Conservation (phyloP, 2,113 vertebrate genomes). For the Equus quagga region DNA sequence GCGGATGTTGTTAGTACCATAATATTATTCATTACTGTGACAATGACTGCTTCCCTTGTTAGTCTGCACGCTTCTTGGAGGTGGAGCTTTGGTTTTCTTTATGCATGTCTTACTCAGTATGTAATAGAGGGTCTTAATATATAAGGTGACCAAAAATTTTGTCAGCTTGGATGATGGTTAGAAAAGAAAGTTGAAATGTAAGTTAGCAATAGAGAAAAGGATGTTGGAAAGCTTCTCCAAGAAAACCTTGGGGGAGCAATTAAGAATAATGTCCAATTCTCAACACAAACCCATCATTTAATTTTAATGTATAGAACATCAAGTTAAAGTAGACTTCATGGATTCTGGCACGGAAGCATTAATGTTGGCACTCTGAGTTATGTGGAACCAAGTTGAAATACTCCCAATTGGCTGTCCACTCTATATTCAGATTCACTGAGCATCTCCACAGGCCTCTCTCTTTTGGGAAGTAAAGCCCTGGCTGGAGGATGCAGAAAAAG, state of each 20-base stretch:
- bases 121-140: background rate
- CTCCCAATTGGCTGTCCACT: background rate
- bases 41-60: background rate
- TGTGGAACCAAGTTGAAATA: background rate
- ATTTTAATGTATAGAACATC: background rate
- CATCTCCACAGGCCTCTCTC: background rate
- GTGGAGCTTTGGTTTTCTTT: background rate
- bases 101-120: background rate
- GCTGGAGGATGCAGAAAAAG: background rate
- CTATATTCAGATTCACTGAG: background rate
- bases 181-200: background rate
- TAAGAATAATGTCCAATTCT: background rate
- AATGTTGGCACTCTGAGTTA: background rate
- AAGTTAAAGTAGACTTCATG: background rate
- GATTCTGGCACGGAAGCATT: background rate
- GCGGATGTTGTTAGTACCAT: background rate
- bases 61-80: background rate
- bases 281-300: background rate
- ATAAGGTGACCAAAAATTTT: background rate
- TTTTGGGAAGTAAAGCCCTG: background rate
- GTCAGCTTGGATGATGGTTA: background rate
- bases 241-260: background rate
- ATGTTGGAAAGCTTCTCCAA: background rate
- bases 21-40: background rate
- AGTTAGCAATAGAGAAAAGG: background rate